These are phyloP conservation scores for Actias luna DNA, from an alignment of 2,888 invertebrate genomes.

Conservation along the genomic window DNA sequence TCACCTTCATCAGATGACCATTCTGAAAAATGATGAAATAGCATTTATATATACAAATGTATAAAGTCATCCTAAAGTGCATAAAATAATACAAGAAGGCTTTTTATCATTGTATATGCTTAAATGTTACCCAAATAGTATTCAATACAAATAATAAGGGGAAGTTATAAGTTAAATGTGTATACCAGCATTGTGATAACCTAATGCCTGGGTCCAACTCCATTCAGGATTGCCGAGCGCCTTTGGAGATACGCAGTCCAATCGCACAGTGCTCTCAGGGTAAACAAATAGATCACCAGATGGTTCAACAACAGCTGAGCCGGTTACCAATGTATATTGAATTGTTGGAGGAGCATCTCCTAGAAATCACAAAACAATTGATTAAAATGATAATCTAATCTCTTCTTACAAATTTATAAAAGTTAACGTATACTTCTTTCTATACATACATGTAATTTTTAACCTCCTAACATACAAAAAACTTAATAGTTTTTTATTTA, in stretches of 20 bases:
- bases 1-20: constrained; percentile 89
- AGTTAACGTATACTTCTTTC: too few species aligned
- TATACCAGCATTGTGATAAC: constrained; percentile 89
- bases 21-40: constrained; percentile 64
- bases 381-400: too few species aligned
- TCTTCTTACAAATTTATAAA: too few species aligned
- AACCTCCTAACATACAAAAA: too few species aligned
- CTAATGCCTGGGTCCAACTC: constrained; percentile 92
- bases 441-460: too few species aligned
- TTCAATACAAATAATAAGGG: background rate
- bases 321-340: constrained; percentile 87
- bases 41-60: background rate
- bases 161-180: background rate
- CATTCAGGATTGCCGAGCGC: constrained; percentile 91
- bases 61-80: background rate
- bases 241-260: constrained; percentile 91
- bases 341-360: constrained; percentile 93
- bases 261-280: constrained; percentile 89
- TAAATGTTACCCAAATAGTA: background rate
- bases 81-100: too few species aligned
- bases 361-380: constrained; percentile 40
- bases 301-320: constrained; percentile 90
- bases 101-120: background rate
- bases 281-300: constrained; percentile 90
- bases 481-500: too few species aligned